These are phyloP conservation scores for Drosophila niveifrons DNA, from an alignment of 2,888 invertebrate genomes.

Conservation along the genomic window DNA sequence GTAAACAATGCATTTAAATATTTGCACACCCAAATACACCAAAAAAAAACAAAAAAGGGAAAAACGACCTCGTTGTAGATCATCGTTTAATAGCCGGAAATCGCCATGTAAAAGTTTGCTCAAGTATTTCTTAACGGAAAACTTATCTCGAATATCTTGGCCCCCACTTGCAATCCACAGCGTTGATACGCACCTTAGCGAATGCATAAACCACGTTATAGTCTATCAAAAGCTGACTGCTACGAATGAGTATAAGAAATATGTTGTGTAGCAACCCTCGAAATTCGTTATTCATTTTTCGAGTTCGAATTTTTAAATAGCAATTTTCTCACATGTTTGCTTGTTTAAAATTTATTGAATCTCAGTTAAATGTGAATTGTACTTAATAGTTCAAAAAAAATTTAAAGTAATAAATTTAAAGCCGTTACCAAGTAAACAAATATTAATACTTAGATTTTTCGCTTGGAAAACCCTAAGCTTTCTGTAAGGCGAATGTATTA, in stretches of 20 bases:
- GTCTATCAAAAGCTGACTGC: constrained; percentile 12
- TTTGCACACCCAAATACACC: constrained; percentile 36
- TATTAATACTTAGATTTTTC: no score
- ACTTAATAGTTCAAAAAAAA: no score
- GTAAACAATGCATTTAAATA: constrained; percentile 75
- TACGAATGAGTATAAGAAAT: neutral
- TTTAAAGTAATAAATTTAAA: no score
- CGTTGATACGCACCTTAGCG: constrained; percentile 9
- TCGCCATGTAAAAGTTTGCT: constrained; percentile 11
- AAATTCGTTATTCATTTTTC: neutral
- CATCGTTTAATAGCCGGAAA: constrained; percentile 25
- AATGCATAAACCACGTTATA: constrained; percentile 17
- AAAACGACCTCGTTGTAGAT: constrained; percentile 31
- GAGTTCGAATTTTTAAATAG: neutral
- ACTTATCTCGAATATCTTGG: neutral
- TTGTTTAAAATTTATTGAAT: no score
- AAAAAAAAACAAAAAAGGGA: constrained; percentile 1
- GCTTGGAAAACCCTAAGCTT: no score
- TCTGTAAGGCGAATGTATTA: neutral
- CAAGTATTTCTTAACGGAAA: constrained; percentile 16
- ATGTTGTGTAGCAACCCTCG: neutral
- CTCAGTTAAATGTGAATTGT: no score
- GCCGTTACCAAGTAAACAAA: no score
- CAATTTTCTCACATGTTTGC: no score
- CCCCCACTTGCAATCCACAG: neutral